Conservation (phyloP, 2,797 vertebrate species). For the Semaprochilodus insignis region DNA sequence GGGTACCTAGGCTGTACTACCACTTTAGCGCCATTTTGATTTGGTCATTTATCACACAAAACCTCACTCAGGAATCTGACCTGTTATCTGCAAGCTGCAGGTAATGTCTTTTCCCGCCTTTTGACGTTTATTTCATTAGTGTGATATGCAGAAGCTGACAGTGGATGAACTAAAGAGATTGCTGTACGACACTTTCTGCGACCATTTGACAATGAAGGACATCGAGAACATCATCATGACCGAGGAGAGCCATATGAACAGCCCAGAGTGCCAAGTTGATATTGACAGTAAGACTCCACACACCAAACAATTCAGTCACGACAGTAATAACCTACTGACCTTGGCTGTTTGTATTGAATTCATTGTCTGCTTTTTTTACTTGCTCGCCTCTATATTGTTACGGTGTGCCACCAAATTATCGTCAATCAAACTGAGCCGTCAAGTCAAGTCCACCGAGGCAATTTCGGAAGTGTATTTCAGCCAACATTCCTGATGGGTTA, state of each 20-base stretch:
- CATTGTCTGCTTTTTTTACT: neutral
- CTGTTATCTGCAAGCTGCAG: neutral
- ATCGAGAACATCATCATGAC: constrained; percentile 99
- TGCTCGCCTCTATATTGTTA: constrained; percentile 15
- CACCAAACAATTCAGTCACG: neutral
- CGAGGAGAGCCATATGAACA: constrained; percentile 95
- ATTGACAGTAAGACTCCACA: constrained; percentile 88
- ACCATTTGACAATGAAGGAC: constrained; percentile 99
- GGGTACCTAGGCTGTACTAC: neutral
- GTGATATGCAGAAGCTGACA: constrained; percentile 98
- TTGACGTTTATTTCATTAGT: constrained; percentile 75
- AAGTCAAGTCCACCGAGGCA: constrained; percentile 26
- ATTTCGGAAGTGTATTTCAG: constrained; percentile 21
- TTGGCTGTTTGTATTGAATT: constrained; percentile 9
- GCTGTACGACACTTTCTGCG: constrained; percentile 96
- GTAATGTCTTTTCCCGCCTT: constrained; percentile 25
- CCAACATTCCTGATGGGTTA: neutral
- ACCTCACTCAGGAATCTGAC: neutral
- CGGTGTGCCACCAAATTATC: constrained; percentile 29
- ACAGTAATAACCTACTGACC: constrained; percentile 8
- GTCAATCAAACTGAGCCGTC: constrained; percentile 48
- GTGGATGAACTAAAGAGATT: constrained; percentile 96
- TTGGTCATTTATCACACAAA: constrained; percentile 20
- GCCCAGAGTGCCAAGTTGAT: constrained; percentile 90
- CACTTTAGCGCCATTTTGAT: neutral